Conservation (phyloP, 2,113 vertebrate genomes). For the Myiagra hebetior region DNA sequence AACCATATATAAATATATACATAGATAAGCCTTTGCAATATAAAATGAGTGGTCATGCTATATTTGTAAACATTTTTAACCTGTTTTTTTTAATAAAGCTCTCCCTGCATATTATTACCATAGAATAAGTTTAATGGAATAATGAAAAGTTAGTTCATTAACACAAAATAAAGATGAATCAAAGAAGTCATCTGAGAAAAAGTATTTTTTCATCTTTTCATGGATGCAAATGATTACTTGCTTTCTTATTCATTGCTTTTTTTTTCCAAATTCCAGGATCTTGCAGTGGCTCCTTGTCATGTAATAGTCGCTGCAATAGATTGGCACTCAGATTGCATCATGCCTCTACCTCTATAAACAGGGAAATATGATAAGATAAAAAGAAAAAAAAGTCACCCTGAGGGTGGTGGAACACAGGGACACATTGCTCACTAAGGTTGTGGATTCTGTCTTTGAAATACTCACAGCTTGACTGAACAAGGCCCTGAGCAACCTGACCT, state of each 20-base stretch:
- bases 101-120: not conserved
- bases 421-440: not conserved
- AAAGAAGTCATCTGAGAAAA: not conserved
- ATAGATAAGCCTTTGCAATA: not conserved
- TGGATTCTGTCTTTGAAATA: not conserved
- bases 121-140: not conserved
- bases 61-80: not conserved
- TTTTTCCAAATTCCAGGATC: not conserved
- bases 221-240: not conserved
- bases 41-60: not conserved
- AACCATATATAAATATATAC: not conserved
- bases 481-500: not conserved
- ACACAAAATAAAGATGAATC: not conserved
- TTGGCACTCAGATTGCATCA: not conserved
- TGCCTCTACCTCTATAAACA: not conserved
- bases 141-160: not conserved
- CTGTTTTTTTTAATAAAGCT: not conserved
- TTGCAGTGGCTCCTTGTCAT: accelerated
- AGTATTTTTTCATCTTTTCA: not conserved
- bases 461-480: not conserved
- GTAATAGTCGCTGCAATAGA: not conserved
- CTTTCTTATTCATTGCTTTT: not conserved
- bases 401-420: not conserved
- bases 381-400: not conserved
- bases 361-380: not conserved